These are phyloP conservation scores for Notodromas monacha DNA, from an alignment of 2,888 invertebrate genomes.

Conservation along the genomic window DNA sequence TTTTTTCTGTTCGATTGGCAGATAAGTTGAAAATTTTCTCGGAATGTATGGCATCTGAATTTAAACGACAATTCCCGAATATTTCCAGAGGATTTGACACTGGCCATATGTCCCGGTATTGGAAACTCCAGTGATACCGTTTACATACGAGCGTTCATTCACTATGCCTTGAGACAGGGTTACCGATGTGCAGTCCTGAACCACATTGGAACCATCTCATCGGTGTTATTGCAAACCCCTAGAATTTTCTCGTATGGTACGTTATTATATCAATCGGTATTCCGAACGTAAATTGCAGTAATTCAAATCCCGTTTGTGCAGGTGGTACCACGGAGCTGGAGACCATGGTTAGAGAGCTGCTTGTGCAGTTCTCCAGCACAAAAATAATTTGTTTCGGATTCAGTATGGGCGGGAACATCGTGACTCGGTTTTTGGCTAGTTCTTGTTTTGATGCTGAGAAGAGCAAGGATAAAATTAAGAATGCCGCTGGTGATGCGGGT, in stretches of 20 bases:
- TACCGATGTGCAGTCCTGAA: slow-evolving; percentile 72
- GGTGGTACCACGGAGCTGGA: slow-evolving; percentile 64
- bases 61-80: no score
- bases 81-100: slow-evolving; percentile 42
- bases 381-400: slow-evolving; percentile 58
- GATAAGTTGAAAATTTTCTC: not conserved
- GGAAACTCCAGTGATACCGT: slow-evolving; percentile 78
- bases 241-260: slow-evolving; percentile 73
- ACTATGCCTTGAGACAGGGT: slow-evolving; percentile 62
- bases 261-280: slow-evolving; percentile 11
- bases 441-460: no score
- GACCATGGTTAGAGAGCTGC: slow-evolving; percentile 40
- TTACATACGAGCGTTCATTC: slow-evolving; percentile 69
- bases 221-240: slow-evolving; percentile 50
- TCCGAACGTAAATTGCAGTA: slow-evolving; percentile 1
- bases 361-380: slow-evolving; percentile 35
- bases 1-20: slow-evolving; percentile 9
- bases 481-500: no score
- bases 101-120: slow-evolving; percentile 65
- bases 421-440: slow-evolving; percentile 73
- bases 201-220: slow-evolving; percentile 58
- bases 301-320: slow-evolving; percentile 15
- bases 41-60: no score
- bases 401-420: slow-evolving; percentile 67
- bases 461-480: slow-evolving; percentile 12